Percentiles rank a stretch among this genome's conserved stretches.
Evolutionary conservation across 2,113 vertebrate genomes (phyloP).

Genomic region (Sylvilagus bachmani): DNA sequence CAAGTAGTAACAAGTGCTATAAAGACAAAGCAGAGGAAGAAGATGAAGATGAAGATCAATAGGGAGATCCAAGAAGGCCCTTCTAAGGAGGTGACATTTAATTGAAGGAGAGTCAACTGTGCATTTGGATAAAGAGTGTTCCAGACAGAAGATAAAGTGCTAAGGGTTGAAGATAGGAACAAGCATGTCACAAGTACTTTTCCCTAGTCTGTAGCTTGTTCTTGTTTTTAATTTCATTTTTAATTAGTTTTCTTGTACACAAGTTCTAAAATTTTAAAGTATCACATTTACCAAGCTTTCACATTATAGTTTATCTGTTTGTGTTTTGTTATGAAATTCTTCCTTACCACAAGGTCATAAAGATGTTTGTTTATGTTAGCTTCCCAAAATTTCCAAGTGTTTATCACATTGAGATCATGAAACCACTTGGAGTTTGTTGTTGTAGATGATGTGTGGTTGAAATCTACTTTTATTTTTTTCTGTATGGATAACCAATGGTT

Average conservation of each 20-base stretch:
- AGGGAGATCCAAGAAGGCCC: no score
- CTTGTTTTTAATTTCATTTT: not conserved
- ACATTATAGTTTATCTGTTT: not conserved
- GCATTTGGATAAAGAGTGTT: no score
- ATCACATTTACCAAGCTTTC: not conserved
- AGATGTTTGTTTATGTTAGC: not conserved
- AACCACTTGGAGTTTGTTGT: constrained; percentile 43
- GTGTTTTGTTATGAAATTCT: constrained; percentile 16
- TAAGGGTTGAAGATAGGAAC: not conserved
- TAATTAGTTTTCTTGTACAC: constrained; percentile 31
- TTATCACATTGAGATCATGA: constrained; percentile 19
- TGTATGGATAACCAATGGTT: not conserved
- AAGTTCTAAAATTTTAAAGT: constrained; percentile 1
- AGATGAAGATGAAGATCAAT: no score
- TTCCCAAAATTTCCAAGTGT: constrained; percentile 32
- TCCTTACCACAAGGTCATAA: not conserved
- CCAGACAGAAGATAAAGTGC: not conserved
- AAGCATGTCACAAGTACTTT: not conserved
- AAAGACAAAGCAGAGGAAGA: no score
- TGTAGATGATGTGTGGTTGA: not conserved
- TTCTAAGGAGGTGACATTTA: no score
- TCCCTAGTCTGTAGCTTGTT: not conserved
- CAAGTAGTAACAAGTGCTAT: not conserved
- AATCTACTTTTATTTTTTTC: constrained; percentile 30
- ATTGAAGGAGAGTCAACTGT: no score